Base-by-base conservation (phyloP, 2,888 invertebrate genomes). In the Melinopterus prodromus region DNA sequence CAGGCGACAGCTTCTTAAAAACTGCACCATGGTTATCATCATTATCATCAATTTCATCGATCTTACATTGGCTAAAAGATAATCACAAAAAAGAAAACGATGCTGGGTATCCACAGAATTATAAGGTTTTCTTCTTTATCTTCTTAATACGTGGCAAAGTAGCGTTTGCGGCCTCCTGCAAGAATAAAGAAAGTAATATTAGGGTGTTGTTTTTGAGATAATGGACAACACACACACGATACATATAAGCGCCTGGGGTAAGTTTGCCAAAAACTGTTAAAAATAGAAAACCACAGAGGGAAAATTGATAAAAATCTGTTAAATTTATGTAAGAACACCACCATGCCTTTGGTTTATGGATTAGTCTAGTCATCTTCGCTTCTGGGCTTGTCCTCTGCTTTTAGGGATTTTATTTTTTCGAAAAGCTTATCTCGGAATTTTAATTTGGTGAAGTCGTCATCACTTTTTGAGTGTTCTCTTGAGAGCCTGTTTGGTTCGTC, bases 121-220 rank as follows among this genome's bases (percentile, higher is more conserved):
- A 79, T 16, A 78, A 76, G 79, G 89, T 92, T 91, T 94, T 94
- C 91, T 94, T 93, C 91, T 94, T 95, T 82, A 93, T 89, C 90
- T 94, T 94, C 91, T 94, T 94, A 90, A 92, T 92, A 88, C 94
- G 92, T 84, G 95, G 95, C 84, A 95, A 91, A 84, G 95, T 95
- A 87, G 94, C 93, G 89, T 92, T 93, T 90, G 92, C 90, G 90
- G 92, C 90, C 88, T 93, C 92, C 94, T 94, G 91, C 86, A 93
- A 92, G 77, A 78, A 82, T 72, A 80, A 83, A 79, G 76, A 69
- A 36, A 77, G 77, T 70, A 77, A 74, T 36, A 3, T n/a, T 36
- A 35, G 37, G 0, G 35, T 26, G 9, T 35, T 12, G n/a, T 35
- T 35, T 15, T 71, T 9, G 15, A 71, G 6, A 5, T 16, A 76